Evolutionary conservation across 2,888 invertebrate species (phyloP).

Genomic region (Scelioninae gen. 1): DNA sequence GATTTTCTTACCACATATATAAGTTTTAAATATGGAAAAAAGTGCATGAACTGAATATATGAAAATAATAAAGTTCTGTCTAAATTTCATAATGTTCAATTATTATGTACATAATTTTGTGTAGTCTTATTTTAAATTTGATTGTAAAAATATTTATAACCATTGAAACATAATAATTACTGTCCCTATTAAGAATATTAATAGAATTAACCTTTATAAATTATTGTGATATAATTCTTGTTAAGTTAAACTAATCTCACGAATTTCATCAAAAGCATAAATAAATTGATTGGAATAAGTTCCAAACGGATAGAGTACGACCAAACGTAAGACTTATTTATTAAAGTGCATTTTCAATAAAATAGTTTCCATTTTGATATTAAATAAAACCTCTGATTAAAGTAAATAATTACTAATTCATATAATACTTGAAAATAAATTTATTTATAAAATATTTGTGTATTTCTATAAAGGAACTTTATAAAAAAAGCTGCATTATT

Average conservation of each 20-base stretch:
- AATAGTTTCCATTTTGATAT: neutral
- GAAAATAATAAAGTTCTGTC: too few relatives aligned
- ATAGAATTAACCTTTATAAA: neutral
- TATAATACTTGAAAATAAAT: neutral
- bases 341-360: neutral
- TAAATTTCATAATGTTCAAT: too few relatives aligned
- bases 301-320: neutral
- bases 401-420: too few relatives aligned
- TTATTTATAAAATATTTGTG: neutral
- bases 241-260: neutral
- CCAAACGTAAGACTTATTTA: neutral
- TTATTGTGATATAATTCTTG: neutral
- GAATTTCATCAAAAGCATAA: conserved; percentile 14
- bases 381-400: neutral
- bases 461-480: neutral
- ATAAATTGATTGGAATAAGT: conserved; percentile 17
- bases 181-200: too few relatives aligned
- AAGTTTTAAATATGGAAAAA: too few relatives aligned
- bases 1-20: too few relatives aligned
- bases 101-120: too few relatives aligned
- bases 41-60: too few relatives aligned
- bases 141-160: too few relatives aligned
- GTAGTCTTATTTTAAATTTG: too few relatives aligned
- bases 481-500: neutral
- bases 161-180: too few relatives aligned